phyloP scores from a whole-genome alignment of 1,140 invertebrate genomes.

The Tachypleus tridentatus region DNA sequence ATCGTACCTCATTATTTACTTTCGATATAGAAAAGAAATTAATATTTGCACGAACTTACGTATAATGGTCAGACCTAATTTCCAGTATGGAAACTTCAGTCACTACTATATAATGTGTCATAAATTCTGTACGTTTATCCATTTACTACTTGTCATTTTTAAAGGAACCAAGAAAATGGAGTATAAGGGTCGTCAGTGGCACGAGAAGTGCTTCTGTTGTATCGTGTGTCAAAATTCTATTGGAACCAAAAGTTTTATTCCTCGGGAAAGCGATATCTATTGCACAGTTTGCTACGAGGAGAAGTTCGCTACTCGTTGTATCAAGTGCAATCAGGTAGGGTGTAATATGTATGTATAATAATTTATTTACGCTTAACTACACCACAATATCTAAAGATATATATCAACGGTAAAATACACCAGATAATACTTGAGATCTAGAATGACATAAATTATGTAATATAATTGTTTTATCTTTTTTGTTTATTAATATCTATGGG shows the following conservation, averaged over 20 bases:
- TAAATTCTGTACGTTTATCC: neutral
- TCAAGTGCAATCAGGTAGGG: constrained; percentile 91
- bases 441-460: no score
- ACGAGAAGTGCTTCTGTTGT: constrained; percentile 99
- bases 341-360: no score
- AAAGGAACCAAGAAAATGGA: constrained; percentile 99
- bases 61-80: no score
- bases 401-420: no score
- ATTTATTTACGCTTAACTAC: no score
- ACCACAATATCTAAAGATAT: no score
- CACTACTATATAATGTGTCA: no score
- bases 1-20: neutral
- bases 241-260: constrained; percentile 98
- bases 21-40: neutral
- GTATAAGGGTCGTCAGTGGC: constrained; percentile 98
- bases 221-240: constrained; percentile 93
- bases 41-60: neutral
- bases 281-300: constrained; percentile 97
- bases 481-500: no score
- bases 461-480: no score
- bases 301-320: constrained; percentile 94
- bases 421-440: no score
- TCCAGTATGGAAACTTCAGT: no score
- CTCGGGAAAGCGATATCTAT: constrained; percentile 96
- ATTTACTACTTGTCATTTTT: constrained; percentile 9